Conservation (phyloP, 2,888 invertebrate genomes). For the Drosophila crucigera region DNA sequence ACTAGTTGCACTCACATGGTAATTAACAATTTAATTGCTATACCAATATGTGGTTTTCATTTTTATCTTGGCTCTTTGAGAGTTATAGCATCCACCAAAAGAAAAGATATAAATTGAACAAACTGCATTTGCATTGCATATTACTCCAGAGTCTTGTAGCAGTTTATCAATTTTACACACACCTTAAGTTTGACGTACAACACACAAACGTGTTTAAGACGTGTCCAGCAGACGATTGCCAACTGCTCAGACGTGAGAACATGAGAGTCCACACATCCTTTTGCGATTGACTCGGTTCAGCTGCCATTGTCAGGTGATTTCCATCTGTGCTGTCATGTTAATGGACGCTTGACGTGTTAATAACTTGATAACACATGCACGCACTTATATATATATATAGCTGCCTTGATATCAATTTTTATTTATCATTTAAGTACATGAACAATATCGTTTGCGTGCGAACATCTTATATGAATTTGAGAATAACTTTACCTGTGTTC, state of each 20-base stretch:
- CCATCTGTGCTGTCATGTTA: conserved; percentile 52
- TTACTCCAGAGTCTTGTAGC: conserved; percentile 16
- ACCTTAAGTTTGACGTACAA: conserved; percentile 2
- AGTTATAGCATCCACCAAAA: not conserved
- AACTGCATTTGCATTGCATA: conserved; percentile 66
- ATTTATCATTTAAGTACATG: conserved; percentile 34
- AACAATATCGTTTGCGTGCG: conserved; percentile 68
- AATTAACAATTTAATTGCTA: conserved; percentile 78
- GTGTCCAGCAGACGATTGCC: not conserved
- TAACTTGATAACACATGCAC: conserved; percentile 43
- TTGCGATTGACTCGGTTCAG: conserved; percentile 7
- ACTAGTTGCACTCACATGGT: conserved; percentile 62
- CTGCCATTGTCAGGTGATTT: conserved; percentile 47
- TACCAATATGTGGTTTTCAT: conserved; percentile 60
- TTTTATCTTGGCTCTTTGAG: conserved; percentile 21
- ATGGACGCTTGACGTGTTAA: conserved; percentile 55
- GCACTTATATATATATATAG: conserved; percentile 1
- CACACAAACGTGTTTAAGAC: conserved; percentile 2
- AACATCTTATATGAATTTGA: conserved; percentile 41
- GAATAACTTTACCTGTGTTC: conserved; percentile 41
- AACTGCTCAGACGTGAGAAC: not conserved
- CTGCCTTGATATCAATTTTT: conserved; percentile 9
- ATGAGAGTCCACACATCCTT: not conserved
- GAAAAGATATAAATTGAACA: conserved; percentile 36
- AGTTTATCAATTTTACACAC: conserved; percentile 30